Evolutionary conservation across 2,113 vertebrate genomes (phyloP), one percentile per base, ranked within the genome.

Genomic region (Misgurnus mizolepis): DNA sequence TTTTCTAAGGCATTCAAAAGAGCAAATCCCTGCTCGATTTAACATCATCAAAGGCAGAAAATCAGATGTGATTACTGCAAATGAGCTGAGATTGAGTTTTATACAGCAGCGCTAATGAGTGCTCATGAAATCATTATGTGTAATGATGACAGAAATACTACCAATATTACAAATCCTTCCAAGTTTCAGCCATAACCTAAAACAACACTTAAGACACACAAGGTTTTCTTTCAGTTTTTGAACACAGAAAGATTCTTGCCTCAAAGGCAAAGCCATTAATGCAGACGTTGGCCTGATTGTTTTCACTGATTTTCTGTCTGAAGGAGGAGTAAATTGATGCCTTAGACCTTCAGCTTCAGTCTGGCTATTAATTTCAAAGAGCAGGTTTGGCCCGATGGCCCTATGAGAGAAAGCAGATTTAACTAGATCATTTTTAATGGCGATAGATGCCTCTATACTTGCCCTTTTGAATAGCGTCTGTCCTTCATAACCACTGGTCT

Each of bases 261-360:
- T 85, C 77, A 80, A 85, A 85, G 83, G 80, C 80, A 77, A 77
- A 82, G 80, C 83, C 81, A 85, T 83, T 83, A 81, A 79, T 78
- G 79, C 75, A 61, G 84, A 77, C 74, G 56, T 56, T 71, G 81
- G 78, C 74, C 79, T 83, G 81, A 83, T 83, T 85, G 84, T 83
- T 85, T 85, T 83, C 84, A 83, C 81, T 67, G 84, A 85, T 85
- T 85, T 85, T 83, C 84, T 83, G 79, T 80, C 84, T 73, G 81
- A 70, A 85, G 79, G 84, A 81, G 79, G 81, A 85, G 79, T 83
- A 83, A 85, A 85, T 73, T 78, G 81, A 83, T 83, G 81, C 79
- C 78, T 81, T 76, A 58, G 81, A 78, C 77, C 81, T 80, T 80
- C 81, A 80, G 84, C 70, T 78, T 39, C 17, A 76, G 81, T 55